phyloP scores from a whole-genome alignment of 1,140 invertebrate genomes.

The Eupeodes corollae region DNA sequence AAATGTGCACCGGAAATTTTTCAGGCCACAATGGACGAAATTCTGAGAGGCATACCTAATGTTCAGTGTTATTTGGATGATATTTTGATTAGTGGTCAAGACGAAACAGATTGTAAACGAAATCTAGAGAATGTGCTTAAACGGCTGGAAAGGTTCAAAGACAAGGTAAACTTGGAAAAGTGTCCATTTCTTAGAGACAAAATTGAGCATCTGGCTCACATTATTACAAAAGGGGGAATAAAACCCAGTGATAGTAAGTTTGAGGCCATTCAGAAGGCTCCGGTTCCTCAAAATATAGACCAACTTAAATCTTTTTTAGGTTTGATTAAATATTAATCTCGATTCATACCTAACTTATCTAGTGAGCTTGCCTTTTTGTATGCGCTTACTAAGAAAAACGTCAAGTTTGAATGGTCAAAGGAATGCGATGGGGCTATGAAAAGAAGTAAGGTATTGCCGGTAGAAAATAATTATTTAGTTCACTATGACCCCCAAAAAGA shows the following conservation, averaged over 20 bases:
- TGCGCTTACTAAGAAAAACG: conserved; percentile 2
- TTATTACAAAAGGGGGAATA: neutral
- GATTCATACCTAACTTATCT: conserved; percentile 4
- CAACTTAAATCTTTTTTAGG: conserved; percentile 2
- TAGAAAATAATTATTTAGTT: conserved; percentile 3
- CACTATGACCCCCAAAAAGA: conserved; percentile 11
- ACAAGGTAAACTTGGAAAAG: conserved; percentile 28
- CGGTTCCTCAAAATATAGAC: conserved; percentile 1
- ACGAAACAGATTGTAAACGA: neutral
- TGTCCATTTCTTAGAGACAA: too few species aligned
- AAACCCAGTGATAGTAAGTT: neutral
- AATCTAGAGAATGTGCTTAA: conserved; percentile 1
- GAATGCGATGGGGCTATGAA: conserved; percentile 1
- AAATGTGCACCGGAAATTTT: too few species aligned
- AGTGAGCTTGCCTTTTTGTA: neutral
- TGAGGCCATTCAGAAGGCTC: neutral
- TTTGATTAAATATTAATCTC: conserved; percentile 6
- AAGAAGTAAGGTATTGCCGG: conserved; percentile 1
- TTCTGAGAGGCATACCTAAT: conserved; percentile 7
- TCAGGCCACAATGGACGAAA: too few species aligned
- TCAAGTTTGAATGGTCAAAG: conserved; percentile 1
- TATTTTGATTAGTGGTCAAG: conserved; percentile 3
- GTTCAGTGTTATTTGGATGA: conserved; percentile 3
- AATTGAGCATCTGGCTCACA: too few species aligned
- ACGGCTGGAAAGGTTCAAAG: neutral